Base-by-base conservation (phyloP, 2,888 invertebrate genomes). In the Smittia aterrima region DNA sequence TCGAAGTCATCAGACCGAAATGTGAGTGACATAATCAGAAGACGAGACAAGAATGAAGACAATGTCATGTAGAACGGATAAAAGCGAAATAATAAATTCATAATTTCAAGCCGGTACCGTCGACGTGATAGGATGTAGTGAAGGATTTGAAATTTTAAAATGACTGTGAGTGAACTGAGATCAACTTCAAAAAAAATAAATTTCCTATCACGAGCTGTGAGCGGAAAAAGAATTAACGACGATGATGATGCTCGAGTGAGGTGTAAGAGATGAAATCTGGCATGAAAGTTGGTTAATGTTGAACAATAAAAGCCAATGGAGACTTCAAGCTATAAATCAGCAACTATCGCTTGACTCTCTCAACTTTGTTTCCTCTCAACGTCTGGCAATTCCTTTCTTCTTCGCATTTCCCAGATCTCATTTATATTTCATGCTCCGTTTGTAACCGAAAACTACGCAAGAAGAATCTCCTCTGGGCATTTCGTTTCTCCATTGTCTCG, bases 201-300 rank as follows among this genome's bases (percentile, higher is more conserved):
- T n/a, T n/a, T n/a, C n/a, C n/a, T n/a, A n/a, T n/a, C n/a, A n/a
- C n/a, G n/a, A n/a, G n/a, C n/a, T n/a, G n/a, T n/a, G n/a, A n/a
- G n/a, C n/a, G n/a, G n/a, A n/a, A n/a, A n/a, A n/a, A n/a, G n/a
- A n/a, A n/a, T n/a, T n/a, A n/a, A n/a, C n/a, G n/a, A n/a, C n/a
- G n/a, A n/a, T n/a, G n/a, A n/a, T n/a, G n/a, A n/a, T 18, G 11
- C 11, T 11, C n/a, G 47, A n/a, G 53, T 20, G 58, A 58, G 58
- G 58, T 58, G 58, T 58, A 58, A 58, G 16, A 18, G 58, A 20
- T 2, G 1, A 18, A 58, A 58, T 58, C 58, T 58, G 58, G 58
- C 58, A 58, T 20, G 18, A 20, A 20, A 58, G 16, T 6, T 3
- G 11, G 6, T 22, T 58, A 58, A 58, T 58, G 58, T 18, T 22